These are phyloP conservation scores for Synchiropus splendidus DNA, from an alignment of 2,113 vertebrate species.

Conservation along the genomic window DNA sequence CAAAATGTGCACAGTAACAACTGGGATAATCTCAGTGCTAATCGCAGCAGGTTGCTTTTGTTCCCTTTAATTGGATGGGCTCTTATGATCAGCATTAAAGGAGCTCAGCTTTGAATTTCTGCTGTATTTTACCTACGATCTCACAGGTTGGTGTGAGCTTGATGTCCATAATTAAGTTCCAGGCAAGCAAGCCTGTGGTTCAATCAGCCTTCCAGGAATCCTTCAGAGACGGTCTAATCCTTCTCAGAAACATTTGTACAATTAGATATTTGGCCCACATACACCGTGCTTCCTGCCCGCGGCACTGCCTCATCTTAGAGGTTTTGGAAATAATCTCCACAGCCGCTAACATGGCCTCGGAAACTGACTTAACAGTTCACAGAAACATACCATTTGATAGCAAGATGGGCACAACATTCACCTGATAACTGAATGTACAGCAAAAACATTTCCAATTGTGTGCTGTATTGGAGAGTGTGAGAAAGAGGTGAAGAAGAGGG, in stretches of 20 bases:
- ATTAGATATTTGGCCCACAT: slow-evolving; percentile 50
- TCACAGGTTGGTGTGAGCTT: slow-evolving; percentile 14
- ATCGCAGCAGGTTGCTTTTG: slow-evolving; percentile 1
- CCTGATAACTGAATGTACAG: no score
- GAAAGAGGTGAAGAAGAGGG: no score
- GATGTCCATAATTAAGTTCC: slow-evolving; percentile 22
- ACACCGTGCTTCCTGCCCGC: slow-evolving; percentile 10
- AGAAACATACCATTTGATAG: slow-evolving; percentile 5
- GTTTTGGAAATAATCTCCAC: slow-evolving; percentile 14
- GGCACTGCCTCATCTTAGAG: slow-evolving; percentile 10
- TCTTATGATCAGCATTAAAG: slow-evolving; percentile 27
- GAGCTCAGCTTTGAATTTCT: slow-evolving; percentile 5
- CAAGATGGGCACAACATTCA: slow-evolving; percentile 3
- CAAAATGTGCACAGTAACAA: not conserved
- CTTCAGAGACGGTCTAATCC: slow-evolving; percentile 45
- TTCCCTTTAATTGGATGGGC: slow-evolving; percentile 15
- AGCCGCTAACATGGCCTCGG: slow-evolving; percentile 2
- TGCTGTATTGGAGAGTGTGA: no score
- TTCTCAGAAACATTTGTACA: slow-evolving; percentile 44
- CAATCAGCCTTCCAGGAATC: slow-evolving; percentile 32
- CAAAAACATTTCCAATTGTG: no score
- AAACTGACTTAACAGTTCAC: slow-evolving; percentile 13
- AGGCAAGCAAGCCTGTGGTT: slow-evolving; percentile 28
- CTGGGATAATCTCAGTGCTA: slow-evolving; percentile 1
- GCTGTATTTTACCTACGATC: slow-evolving; percentile 16